Percentiles rank a stretch among this genome's conserved stretches.
phyloP scores from a whole-genome alignment of 2,797 vertebrate genomes.

The Spinus pinus region DNA sequence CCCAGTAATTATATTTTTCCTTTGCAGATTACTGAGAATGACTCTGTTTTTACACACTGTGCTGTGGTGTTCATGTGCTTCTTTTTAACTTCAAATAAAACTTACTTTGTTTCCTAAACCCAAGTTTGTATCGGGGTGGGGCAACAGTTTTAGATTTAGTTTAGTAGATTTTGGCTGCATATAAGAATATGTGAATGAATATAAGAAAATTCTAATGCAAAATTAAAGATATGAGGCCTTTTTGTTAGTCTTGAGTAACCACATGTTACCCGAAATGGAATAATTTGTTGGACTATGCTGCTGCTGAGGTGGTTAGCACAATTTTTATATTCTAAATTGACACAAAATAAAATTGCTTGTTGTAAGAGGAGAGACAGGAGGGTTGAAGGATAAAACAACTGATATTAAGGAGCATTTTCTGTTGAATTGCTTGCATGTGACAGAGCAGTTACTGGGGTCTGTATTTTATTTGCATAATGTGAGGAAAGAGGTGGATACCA shows the following conservation, averaged over 20 bases:
- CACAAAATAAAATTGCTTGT: neutral
- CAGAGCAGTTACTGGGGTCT: neutral
- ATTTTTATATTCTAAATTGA: neutral
- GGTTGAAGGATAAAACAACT: neutral
- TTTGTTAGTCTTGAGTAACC: neutral
- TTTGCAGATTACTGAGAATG: neutral
- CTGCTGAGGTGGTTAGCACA: neutral
- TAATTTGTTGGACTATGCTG: neutral
- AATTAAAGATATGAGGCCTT: neutral
- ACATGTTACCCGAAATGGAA: neutral
- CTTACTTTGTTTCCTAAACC: neutral
- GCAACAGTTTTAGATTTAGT: neutral
- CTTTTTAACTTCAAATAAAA: slow-evolving; percentile 7
- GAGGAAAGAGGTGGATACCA: neutral
- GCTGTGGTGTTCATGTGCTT: neutral
- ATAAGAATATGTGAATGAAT: neutral
- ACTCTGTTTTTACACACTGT: neutral
- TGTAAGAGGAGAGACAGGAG: neutral
- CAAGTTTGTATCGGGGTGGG: neutral
- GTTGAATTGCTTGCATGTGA: neutral
- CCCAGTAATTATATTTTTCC: neutral
- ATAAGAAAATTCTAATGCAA: neutral
- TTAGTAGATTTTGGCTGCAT: neutral
- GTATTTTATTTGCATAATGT: neutral
- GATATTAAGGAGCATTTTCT: neutral